Evolutionary conservation across 2,888 invertebrate genomes (phyloP), one percentile per base, ranked within the genome.

Genomic region (Dendrolimus houi): DNA sequence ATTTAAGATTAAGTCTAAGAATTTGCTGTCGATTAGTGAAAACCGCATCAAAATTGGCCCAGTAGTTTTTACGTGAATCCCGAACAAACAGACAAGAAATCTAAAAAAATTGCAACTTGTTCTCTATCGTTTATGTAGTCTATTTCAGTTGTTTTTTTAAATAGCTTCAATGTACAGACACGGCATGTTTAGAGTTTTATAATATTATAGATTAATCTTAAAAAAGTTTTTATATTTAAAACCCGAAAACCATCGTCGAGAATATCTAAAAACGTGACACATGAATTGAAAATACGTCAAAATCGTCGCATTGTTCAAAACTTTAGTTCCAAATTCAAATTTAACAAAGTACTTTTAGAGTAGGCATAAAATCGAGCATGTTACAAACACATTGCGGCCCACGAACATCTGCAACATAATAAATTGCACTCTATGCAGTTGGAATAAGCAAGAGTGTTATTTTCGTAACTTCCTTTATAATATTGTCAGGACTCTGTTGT

Each of bases 381-480:
- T 29, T 29, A 29, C 29, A 29, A 29, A 29, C 29, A 29, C 29
- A 60, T 59, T 58, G 58, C 53, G 52, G 52, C 58, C 52, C n/a
- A 58, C 60, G 60, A 58, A 62, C 59, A 58, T 52, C 54, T 52
- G 41, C 29, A 53, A 42, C 9, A 52, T 59, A 54, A 53, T 56
- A 60, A 62, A 62, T 53, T 57, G 55, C 60, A 63, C 65, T 62
- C 58, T 63, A 59, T 59, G 17, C 42, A 55, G 9, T 54, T 54
- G 60, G 54, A 56, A 59, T 62, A 63, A 63, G 62, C 55, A 42
- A 57, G 52, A 59, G 54, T 41, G 59, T 58, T 42, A 55, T 52
- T 57, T 29, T 55, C 54, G 47, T 12, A 47, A 12, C 12, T 47
- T 47, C 29, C 29, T 6, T 29, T 29, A 29, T 29, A 29, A 29